Base-by-base conservation (phyloP, 2,888 invertebrate species). In the Periphyllus acericola region DNA sequence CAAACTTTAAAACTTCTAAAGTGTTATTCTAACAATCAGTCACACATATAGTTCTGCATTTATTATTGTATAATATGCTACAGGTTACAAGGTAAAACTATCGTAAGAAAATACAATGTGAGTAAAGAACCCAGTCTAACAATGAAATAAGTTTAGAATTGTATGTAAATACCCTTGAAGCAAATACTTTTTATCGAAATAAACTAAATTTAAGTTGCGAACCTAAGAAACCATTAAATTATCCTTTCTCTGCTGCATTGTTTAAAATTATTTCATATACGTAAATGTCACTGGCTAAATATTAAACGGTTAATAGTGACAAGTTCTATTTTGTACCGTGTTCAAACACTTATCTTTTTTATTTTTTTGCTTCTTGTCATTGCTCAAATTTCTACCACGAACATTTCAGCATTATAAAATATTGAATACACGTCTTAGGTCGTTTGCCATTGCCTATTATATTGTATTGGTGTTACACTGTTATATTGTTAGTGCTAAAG, bases 81-180 rank as follows among this genome's bases (percentile, higher is more conserved):
- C 46, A 46, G 11, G 14, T 14, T 8, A 60, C 79, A 79, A 79
- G 79, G 79, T 79, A 34, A 60, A 46, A 46, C 46, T 46, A 46
- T 46, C 46, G 46, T 46, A n/a, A 19, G 25, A 60, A 29, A 29
- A n/a, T 25, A n/a, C 25, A 79, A 34, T 79, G 34, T 55, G 6
- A 60, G 46, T 14, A 46, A 46, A 46, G 8, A 46, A 46, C 46
- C 14, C 46, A 46, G 34, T 79, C 34, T 36, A 60, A 79, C 34
- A 79, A 36, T 55, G 76, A 76, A 46, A 76, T 29, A 29, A 19
- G 29, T 21, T 76, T 29, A 19, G 76, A 76, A 76, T 46, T n/a
- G 25, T 36, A 60, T 32, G 34, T 5, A 60, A 29, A 60, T 79
- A 55, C 60, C 79, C 79, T 79, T 79, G 79, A 79, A 79, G 79